phyloP scores from a whole-genome alignment of 1,140 invertebrate species.

The Asobara japonica region DNA sequence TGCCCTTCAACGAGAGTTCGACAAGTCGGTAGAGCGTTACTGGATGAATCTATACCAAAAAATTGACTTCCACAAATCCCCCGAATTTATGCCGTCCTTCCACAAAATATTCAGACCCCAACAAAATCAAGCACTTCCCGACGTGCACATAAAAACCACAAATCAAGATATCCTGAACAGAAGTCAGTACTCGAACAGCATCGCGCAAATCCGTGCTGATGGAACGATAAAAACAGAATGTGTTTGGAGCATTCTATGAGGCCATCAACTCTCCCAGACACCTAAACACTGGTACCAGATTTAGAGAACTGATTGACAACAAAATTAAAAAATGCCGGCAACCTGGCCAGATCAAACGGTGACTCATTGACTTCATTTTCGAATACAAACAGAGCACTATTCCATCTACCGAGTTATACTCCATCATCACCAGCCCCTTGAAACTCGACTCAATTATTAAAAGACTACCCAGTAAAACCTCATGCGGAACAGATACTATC shows the following conservation, averaged over 20 bases:
- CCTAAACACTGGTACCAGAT: neutral
- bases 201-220: too few relatives aligned
- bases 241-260: neutral
- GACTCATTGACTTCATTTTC: neutral
- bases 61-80: neutral
- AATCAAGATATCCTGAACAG: neutral
- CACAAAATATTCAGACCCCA: neutral
- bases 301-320: neutral
- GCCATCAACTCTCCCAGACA: neutral
- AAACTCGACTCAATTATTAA: neutral
- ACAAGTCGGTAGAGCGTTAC: neutral
- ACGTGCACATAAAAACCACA: neutral
- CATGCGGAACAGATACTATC: constrained; percentile 22
- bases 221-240: neutral
- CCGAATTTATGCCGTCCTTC: neutral
- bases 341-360: neutral
- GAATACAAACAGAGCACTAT: neutral
- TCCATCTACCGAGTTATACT: neutral
- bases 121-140: neutral
- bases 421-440: neutral
- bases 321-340: neutral
- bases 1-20: neutral
- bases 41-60: neutral
- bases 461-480: neutral
- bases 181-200: neutral